Base-by-base conservation (phyloP, 2,797 vertebrate species). In the Enteromius mattozi region DNA sequence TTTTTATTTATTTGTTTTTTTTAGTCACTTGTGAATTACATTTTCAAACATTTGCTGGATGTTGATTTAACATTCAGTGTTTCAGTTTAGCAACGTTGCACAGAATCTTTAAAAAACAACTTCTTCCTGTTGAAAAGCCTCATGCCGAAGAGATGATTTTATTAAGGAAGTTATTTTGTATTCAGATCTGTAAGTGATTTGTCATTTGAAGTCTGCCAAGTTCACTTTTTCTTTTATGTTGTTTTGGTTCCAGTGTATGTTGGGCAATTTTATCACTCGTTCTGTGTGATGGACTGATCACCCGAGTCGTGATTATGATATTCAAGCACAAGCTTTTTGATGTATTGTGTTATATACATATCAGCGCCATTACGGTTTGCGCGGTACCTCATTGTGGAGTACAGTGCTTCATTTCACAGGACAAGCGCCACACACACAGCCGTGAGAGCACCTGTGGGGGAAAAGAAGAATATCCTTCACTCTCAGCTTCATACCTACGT, bases 351-450 rank as follows among this genome's bases (percentile, higher is more conserved):
- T 33, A 66, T 56, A 70, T 80, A 71, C 86, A 78, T 75, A 65
- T 78, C 6, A 78, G 81, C 77, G n/a, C 45, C 33, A 79, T 71
- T 74, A 79, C 35, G n/a, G 69, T 63, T n/a, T 75, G 63, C 51
- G 21, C 16, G 10, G 72, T 56, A 56, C 56, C 65, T 84, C 78
- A 54, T 78, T 74, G 83, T 66, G 82, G 75, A 82, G 70, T 84
- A 33, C 33, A 27, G 85, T 83, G 88, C 86, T 89, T 87, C 85
- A 85, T 89, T 89, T 87, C 83, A 79, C 80, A 72, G 88, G 76
- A 80, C 82, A 81, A 87, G 88, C 72, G 80, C 88, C 88, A 85
- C 88, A 87, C 88, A 87, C 88, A 45, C 84, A 86, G 86, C 85
- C 80, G 54, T 74, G 70, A 85, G 86, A 82, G 88, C 82, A 87